Evolutionary conservation across 2,888 invertebrate species (phyloP).

Genomic region (Macroteleia sp.): DNA sequence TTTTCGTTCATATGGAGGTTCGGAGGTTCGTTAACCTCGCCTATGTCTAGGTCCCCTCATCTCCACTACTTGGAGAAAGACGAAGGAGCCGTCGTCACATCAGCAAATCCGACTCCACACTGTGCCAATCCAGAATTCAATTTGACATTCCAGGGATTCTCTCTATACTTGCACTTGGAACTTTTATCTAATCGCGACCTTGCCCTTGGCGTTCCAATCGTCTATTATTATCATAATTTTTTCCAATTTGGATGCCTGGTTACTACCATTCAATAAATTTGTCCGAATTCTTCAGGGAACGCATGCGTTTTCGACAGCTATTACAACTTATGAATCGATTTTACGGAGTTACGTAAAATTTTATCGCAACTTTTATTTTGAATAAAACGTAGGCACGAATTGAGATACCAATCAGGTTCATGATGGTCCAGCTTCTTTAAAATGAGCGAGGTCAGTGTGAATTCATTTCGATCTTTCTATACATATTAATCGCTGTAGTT

Average conservation of each 20-base stretch:
- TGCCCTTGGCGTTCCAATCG: slow-evolving; percentile 46
- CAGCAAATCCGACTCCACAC: slow-evolving; percentile 68
- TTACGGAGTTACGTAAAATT: slow-evolving; percentile 36
- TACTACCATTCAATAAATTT: too few relatives aligned
- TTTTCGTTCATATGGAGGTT: slow-evolving; percentile 71
- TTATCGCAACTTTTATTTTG: slow-evolving; percentile 31
- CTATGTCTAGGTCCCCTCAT: slow-evolving; percentile 71
- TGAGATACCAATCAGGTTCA: slow-evolving; percentile 34
- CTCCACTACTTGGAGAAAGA: slow-evolving; percentile 49
- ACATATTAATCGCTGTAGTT: slow-evolving; percentile 8
- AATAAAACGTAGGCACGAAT: slow-evolving; percentile 16
- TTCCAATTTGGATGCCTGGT: too few relatives aligned
- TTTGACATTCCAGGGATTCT: slow-evolving; percentile 79
- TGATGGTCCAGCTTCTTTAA: slow-evolving; percentile 33
- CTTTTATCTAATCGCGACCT: slow-evolving; percentile 52
- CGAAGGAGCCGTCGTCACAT: slow-evolving; percentile 64
- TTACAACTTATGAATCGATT: slow-evolving; percentile 34
- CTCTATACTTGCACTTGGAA: slow-evolving; percentile 72
- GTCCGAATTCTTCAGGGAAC: slow-evolving; percentile 1
- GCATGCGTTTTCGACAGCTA: slow-evolving; percentile 16
- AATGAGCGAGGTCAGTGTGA: slow-evolving; percentile 60
- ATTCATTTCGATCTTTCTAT: slow-evolving; percentile 40
- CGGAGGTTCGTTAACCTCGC: slow-evolving; percentile 83
- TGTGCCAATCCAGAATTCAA: slow-evolving; percentile 72
- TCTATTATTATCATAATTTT: slow-evolving; percentile 49